Evolutionary conservation across 1,140 invertebrate genomes (phyloP), one percentile per base, ranked within the genome.

Genomic region (Hermetia illucens): DNA sequence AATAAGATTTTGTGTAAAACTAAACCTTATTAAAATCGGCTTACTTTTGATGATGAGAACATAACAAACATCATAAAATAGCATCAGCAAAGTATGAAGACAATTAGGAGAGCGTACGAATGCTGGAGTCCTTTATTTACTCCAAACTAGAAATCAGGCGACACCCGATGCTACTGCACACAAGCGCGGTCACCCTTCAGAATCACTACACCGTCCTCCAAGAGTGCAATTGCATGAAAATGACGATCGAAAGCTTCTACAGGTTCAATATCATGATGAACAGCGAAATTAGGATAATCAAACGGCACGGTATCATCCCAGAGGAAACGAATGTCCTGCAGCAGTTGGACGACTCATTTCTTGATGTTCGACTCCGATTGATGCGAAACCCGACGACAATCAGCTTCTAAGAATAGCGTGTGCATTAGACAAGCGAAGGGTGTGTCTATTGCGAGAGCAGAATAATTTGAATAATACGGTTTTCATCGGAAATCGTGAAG

Each of bases 141-240:
- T 58, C 48, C 12, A 44, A 60, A 1, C 43, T 59, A 20, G 62
- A 67, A 19, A 67, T 69, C 5, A 53, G 66, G 15, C 17, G 53
- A 10, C 54, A 69, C 38, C 65, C 64, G n/a, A 66, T 66, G 54
- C 49, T 71, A 5, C 64, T 72, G 25, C 61, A 61, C 29, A 65
- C 66, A 50, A 66, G 69, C 42, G 55, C 59, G 5, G 55, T 66
- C 36, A 68, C 66, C 21, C 51, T 70, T 39, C 61, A 64, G 12
- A 71, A 70, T 50, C 65, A 70, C 44, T 62, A 63, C 34, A 62
- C 60, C 46, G 67, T 71, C 25, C 48, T 72, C 3, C 52, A 50
- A 38, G 70, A 72, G 52, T 69, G 67, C 55, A 56, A 65, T 1
- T 69, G 70, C 44, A 29, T 58, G 9, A 47, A 58, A 34, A 53